Base-by-base conservation (phyloP, 1,140 invertebrate species). In the Riptortus pedestris region DNA sequence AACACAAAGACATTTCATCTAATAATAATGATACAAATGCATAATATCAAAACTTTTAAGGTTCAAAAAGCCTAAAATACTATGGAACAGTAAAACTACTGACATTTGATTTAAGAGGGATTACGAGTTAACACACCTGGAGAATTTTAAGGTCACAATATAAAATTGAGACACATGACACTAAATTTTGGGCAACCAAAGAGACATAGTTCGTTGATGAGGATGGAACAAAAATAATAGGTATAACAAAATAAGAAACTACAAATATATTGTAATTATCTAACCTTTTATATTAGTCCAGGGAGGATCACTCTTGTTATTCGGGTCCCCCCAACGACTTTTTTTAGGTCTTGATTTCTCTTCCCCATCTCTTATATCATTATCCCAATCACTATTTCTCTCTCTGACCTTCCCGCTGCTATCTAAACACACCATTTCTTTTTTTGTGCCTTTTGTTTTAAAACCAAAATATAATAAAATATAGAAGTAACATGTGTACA, bases 331-430 rank as follows among this genome's bases (percentile, higher is more conserved):
- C 62, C 62, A 63, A 18, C 62, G 43, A 24, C 62, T 45, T 63
- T 63, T 63, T 45, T 63, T 63, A 27, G 62, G 45, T 33, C 45
- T 57, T 18, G 48, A 63, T 63, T 20, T 63, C 14, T 47, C 28
- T 2, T 63, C 62, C 28, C 27, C 33, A 22, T 63, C 62, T 28
- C 43, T 57, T 57, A 31, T n/a, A 55, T 63, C 62, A 18, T 33
- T 63, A 63, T 63, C 62, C 52, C 51, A 57, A 24, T 63, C 62
- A 20, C 61, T 63, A 63, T 18, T 33, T 52, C 62, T 55, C 24
- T 62, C 61, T 22, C 61, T 29, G 45, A 26, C 38, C 47, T 52
- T 62, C 18, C 31, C 61, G n/a, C 57, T 31, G 57, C 26, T 59
- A 38, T 31, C 57, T 59, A 59, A 59, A 59, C 57, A 59, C 22